These are phyloP conservation scores for Apodemus agrarius DNA, from an alignment of 2,797 vertebrate genomes.

Conservation along the genomic window DNA sequence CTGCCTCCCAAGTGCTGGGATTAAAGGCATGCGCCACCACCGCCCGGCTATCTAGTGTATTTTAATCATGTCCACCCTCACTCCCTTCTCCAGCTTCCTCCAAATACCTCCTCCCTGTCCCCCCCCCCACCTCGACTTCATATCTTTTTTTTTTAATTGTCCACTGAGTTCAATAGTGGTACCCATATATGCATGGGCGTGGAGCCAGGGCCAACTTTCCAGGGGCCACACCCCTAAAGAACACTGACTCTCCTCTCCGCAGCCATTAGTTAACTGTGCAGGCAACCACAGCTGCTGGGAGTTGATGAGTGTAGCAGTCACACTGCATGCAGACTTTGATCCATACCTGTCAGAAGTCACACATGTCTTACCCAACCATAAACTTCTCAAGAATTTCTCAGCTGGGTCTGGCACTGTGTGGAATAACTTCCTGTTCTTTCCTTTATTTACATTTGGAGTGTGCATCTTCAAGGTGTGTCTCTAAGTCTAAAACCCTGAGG, in stretches of 20 bases:
- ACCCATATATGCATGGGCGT: background rate
- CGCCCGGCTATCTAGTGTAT: background rate
- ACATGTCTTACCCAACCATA: background rate
- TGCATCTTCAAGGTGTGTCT: background rate
- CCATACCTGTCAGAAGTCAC: background rate
- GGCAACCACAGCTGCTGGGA: background rate
- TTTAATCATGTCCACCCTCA: background rate
- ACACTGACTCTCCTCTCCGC: background rate
- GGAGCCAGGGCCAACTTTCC: background rate
- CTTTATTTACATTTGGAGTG: background rate
- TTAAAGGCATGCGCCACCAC: no score
- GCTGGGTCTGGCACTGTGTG: background rate
- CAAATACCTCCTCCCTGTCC: background rate
- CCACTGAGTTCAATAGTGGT: background rate
- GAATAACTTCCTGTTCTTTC: background rate
- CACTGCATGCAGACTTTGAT: background rate
- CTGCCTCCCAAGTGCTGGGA: no score
- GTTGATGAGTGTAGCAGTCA: background rate
- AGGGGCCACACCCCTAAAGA: background rate
- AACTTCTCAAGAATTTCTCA: background rate
- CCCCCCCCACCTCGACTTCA: background rate
- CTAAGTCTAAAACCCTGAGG: background rate
- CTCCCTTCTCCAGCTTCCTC: background rate
- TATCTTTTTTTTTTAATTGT: no score
- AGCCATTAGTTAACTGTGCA: background rate